Evolutionary conservation across 2,888 invertebrate genomes (phyloP).

Genomic region (Eueremaeus valkanovi): DNA sequence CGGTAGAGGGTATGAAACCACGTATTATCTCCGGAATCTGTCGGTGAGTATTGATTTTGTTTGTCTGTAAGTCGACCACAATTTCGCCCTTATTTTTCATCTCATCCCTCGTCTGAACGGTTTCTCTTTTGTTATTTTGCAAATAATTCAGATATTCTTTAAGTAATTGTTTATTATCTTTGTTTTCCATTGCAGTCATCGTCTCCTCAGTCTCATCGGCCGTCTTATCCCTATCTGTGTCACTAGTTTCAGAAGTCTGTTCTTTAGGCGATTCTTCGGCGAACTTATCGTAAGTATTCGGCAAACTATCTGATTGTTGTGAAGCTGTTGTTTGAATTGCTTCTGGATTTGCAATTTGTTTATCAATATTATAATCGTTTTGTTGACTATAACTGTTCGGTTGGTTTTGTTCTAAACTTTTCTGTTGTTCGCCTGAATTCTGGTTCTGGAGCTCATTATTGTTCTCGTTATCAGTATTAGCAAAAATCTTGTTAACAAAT

Average conservation of each 20-base stretch:
- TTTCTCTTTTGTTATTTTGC: background rate
- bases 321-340: too few species aligned
- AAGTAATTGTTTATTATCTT: background rate
- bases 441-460: background rate
- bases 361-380: too few species aligned
- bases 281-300: too few species aligned
- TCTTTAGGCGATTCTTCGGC: too few species aligned
- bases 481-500: background rate
- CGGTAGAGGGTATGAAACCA: background rate
- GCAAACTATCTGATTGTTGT: too few species aligned
- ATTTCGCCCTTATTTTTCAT: too few species aligned
- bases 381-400: too few species aligned
- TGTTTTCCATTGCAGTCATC: background rate
- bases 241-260: too few species aligned
- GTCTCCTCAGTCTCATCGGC: background rate
- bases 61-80: background rate
- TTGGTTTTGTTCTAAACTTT: background rate
- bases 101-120: too few species aligned
- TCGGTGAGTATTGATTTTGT: background rate
- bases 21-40: background rate
- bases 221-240: background rate
- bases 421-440: background rate
- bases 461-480: background rate
- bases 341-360: too few species aligned
- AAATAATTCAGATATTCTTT: constrained; percentile 4